A percentile compares a stretch with the other conserved stretches of the same genome.
Evolutionary conservation across 2,113 vertebrate species (phyloP).

Genomic region (Pachycephala philippinensis): DNA sequence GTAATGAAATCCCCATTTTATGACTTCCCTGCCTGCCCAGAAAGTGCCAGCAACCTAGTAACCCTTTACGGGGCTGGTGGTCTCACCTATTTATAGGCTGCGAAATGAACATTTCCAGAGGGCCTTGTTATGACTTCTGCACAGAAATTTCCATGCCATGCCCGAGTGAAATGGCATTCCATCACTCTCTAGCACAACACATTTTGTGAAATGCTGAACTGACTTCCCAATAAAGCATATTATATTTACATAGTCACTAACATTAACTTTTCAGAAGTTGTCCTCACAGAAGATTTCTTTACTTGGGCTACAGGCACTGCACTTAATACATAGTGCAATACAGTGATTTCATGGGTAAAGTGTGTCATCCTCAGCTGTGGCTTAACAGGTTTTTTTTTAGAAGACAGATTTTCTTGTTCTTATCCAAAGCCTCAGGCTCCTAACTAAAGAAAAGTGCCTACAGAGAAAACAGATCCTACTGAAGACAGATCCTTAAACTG

Average conservation of each 20-base stretch:
- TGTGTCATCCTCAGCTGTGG: background rate
- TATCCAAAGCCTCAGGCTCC: background rate
- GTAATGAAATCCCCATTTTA: background rate
- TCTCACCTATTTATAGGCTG: constrained; percentile 42
- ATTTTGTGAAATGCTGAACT: background rate
- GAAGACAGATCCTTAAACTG: background rate
- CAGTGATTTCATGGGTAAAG: background rate
- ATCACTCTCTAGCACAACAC: background rate
- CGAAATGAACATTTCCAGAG: constrained; percentile 2
- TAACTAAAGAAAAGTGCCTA: background rate
- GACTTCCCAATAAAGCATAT: background rate
- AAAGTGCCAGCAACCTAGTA: background rate
- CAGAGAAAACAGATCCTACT: background rate
- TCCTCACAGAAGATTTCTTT: background rate
- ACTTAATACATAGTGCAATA: background rate
- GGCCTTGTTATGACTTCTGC: background rate
- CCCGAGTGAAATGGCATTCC: background rate
- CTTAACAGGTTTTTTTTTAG: background rate
- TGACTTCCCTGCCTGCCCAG: background rate
- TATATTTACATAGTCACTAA: background rate
- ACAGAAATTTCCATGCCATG: constrained; percentile 8
- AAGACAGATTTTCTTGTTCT: background rate
- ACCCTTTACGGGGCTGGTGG: background rate
- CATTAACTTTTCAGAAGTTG: background rate
- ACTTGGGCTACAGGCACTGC: background rate